phyloP scores from a whole-genome alignment of 2,113 vertebrate genomes.

The Spizaetus ornatus region DNA sequence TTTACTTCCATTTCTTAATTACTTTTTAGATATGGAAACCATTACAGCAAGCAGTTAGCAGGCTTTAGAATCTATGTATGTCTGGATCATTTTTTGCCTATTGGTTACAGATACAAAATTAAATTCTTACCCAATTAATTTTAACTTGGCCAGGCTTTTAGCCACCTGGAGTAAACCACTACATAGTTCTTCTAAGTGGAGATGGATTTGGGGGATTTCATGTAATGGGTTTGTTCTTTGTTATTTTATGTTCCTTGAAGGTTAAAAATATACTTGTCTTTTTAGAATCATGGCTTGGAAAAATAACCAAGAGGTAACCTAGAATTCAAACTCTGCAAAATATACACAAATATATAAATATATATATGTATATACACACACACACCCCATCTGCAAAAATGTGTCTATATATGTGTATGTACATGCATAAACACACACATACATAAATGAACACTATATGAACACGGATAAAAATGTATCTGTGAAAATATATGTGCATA shows the following conservation, averaged over 20 bases:
- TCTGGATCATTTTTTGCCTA: background rate
- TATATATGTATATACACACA: accelerated
- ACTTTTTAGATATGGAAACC: background rate
- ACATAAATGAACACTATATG: background rate
- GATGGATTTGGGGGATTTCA: background rate
- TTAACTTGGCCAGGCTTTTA: background rate
- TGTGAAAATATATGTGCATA: background rate
- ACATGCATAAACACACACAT: background rate
- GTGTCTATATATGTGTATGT: background rate
- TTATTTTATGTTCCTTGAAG: background rate
- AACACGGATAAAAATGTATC: background rate
- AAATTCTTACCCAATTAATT: background rate
- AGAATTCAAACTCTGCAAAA: background rate
- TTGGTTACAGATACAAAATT: background rate
- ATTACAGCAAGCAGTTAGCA: background rate
- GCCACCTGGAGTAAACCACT: background rate
- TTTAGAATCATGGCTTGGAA: background rate
- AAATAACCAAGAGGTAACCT: background rate
- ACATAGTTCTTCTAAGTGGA: background rate
- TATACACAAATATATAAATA: background rate
- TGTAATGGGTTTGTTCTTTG: background rate
- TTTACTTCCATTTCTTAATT: background rate
- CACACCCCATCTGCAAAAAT: background rate
- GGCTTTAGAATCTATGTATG: background rate
- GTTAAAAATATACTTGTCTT: background rate